Percentiles rank a stretch among this genome's conserved stretches.
These are phyloP conservation scores for Cheiracanthium punctorium DNA, from an alignment of 2,888 invertebrate genomes.

Conservation along the genomic window DNA sequence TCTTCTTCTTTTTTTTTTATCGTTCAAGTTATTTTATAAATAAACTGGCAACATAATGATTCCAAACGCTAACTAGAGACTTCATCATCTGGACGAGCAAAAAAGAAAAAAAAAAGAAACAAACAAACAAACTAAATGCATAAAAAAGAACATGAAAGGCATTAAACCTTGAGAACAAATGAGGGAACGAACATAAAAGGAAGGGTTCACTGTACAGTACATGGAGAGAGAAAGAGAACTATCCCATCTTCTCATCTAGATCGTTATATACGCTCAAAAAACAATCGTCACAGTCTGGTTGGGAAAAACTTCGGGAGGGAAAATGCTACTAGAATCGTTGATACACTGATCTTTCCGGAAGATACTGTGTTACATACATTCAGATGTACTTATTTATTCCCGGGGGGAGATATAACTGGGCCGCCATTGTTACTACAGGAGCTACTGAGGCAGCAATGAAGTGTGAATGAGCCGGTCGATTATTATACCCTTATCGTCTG, in stretches of 20 bases:
- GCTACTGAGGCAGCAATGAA: not conserved
- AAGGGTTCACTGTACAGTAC: too few species aligned
- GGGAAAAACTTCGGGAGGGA: conserved; percentile 14
- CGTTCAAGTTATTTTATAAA: too few species aligned
- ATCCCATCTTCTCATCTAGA: conserved; percentile 13
- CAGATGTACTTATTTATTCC: conserved; percentile 51
- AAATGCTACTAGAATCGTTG: conserved; percentile 31
- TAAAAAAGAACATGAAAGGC: not conserved
- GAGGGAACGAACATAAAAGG: not conserved
- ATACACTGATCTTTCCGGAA: conserved; percentile 43
- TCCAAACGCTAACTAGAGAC: too few species aligned
- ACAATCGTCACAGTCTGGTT: conserved; percentile 68
- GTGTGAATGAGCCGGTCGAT: not conserved
- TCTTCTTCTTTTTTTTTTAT: too few species aligned
- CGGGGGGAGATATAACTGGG: conserved; percentile 54
- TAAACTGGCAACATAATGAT: too few species aligned
- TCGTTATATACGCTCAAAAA: conserved; percentile 29
- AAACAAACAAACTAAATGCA: too few species aligned
- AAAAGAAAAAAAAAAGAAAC: not conserved
- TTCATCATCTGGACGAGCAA: too few species aligned
- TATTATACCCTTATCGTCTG: not conserved
- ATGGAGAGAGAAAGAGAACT: too few species aligned
- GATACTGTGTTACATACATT: conserved; percentile 63
- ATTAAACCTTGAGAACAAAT: not conserved
- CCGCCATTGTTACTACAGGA: conserved; percentile 48